Conservation (phyloP, 92 coral and sea anemone genomes). For the Diadumene lineata region DNA sequence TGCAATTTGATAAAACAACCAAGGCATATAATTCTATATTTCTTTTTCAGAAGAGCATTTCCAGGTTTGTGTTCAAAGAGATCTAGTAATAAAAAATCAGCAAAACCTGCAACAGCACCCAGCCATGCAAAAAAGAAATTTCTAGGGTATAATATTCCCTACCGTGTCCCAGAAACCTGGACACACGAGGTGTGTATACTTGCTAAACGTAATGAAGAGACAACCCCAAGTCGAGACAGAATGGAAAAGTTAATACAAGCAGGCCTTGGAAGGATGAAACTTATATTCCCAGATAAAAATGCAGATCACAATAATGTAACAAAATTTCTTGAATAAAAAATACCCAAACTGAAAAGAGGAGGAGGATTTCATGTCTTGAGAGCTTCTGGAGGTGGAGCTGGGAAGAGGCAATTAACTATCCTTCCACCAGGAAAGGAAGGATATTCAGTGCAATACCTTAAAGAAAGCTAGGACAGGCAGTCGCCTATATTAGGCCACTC, state of each 20-base stretch:
- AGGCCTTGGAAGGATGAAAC: constrained; percentile 58
- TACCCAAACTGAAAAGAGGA: constrained; percentile 48
- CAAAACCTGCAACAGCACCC: too few relatives aligned
- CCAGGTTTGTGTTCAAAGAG: too few relatives aligned
- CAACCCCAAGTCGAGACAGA: constrained; percentile 52
- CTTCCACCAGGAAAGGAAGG: constrained; percentile 49
- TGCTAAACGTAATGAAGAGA: constrained; percentile 49
- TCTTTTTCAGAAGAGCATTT: too few relatives aligned
- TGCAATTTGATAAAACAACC: too few relatives aligned
- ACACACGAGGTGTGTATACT: constrained; percentile 60
- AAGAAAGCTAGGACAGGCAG: constrained; percentile 54
- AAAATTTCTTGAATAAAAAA: constrained; percentile 47
- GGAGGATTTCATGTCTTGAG: constrained; percentile 65
- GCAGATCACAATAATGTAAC: constrained; percentile 48
- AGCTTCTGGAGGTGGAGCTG: constrained; percentile 62
- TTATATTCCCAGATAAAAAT: constrained; percentile 58
- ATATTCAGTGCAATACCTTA: constrained; percentile 37
- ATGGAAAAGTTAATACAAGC: constrained; percentile 44
- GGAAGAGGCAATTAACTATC: constrained; percentile 27
- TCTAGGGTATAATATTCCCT: too few relatives aligned
- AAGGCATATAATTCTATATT: too few relatives aligned
- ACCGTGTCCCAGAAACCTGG: too few relatives aligned
- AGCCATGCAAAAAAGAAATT: too few relatives aligned
- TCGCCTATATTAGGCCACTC: constrained; percentile 44
- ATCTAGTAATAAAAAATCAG: too few relatives aligned